These are phyloP conservation scores for Pseudochromis fuscus DNA, from an alignment of 2,797 vertebrate genomes.

Conservation along the genomic window DNA sequence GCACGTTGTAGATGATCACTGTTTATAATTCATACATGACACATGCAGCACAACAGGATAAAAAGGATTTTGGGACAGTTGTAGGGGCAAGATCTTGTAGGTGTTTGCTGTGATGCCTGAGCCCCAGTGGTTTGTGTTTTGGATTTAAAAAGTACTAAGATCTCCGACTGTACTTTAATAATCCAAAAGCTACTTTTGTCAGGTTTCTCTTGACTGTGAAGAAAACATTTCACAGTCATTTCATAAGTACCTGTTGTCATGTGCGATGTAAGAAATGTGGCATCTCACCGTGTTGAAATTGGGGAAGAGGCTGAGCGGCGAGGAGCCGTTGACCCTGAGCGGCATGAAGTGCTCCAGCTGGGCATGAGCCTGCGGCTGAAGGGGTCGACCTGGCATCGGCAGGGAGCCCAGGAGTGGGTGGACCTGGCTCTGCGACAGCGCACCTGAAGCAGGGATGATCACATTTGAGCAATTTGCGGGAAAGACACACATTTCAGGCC, in stretches of 20 bases:
- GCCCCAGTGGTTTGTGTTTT: no score
- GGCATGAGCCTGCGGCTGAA: conserved; percentile 81
- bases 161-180: no score
- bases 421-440: conserved; percentile 85
- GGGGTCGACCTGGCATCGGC: conserved; percentile 87
- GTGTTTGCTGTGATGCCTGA: no score
- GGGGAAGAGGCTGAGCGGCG: conserved; percentile 94
- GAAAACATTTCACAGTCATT: not conserved
- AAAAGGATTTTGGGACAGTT: no score
- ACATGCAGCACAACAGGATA: no score
- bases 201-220: no score
- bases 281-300: conserved; percentile 93
- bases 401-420: conserved; percentile 92
- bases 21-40: no score
- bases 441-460: conserved; percentile 53
- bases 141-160: no score
- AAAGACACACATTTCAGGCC: not conserved
- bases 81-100: no score
- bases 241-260: not conserved
- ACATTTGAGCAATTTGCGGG: not conserved
- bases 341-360: conserved; percentile 95
- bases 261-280: not conserved
- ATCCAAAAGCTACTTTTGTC: no score
- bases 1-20: no score
- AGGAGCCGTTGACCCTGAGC: conserved; percentile 91